These are phyloP conservation scores for Apantesis nais DNA, from an alignment of 2,888 invertebrate genomes.

Conservation along the genomic window DNA sequence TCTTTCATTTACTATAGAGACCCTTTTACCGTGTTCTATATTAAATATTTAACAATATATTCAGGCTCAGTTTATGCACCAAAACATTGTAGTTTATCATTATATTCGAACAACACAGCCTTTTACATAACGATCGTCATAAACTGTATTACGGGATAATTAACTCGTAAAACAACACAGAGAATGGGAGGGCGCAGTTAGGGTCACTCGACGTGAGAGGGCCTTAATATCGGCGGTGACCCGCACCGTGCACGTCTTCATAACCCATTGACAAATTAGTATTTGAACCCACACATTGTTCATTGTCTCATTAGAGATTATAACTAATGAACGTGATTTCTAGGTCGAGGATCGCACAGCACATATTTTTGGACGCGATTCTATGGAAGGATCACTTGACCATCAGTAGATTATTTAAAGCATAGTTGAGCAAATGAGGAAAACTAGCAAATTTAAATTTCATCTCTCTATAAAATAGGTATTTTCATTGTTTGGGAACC, in stretches of 20 bases:
- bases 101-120: neutral
- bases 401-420: neutral
- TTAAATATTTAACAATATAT: neutral
- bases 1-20: neutral
- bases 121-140: neutral
- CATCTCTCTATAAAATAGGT: neutral
- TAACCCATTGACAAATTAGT: neutral
- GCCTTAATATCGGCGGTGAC: neutral
- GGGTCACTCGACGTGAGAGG: neutral
- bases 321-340: neutral
- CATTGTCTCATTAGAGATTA: neutral
- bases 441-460: neutral
- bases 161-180: conserved; percentile 10
- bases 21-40: neutral
- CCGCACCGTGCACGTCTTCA: neutral
- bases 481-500: no score
- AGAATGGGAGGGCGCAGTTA: neutral
- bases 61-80: neutral
- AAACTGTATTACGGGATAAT: conserved; percentile 3
- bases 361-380: no score
- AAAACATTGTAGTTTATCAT: neutral
- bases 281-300: neutral
- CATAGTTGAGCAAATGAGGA: neutral
- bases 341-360: neutral
- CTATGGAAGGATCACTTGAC: neutral